Base-by-base conservation (phyloP, 2,888 invertebrate species). In the Hymenopus coronatus region DNA sequence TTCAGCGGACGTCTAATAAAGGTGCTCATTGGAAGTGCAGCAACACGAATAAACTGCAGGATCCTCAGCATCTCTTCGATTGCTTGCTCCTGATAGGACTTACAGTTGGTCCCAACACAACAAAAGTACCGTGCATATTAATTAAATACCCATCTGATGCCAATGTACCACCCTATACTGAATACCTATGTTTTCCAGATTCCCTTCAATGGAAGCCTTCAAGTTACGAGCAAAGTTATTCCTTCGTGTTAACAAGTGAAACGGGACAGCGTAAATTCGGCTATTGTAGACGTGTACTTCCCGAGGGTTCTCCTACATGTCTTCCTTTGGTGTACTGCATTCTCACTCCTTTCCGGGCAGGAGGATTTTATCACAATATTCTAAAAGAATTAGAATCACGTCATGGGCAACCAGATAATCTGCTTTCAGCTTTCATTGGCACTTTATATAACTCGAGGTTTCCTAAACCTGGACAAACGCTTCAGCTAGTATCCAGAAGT, bases 301-400 rank as follows among this genome's bases (percentile, higher is more conserved):
- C 97, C 1, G 97, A 97, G 93, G 96, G 96, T 85, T 96, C 96
- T 2, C 94, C 95, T 0, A 94, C 95, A 2, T 96, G 96, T 92
- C 94, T 97, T 7, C 97, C 97, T 0, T 94, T 97, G 28, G 97
- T 97, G 81, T 97, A 97, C 91, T 97, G 97, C 92, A 94, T 97
- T n/a, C 95, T 97, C 82, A 96, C 96, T 84, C 95, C 95, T 90
- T 95, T 96, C 90, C 95, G 96, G 91, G 96, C 97, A 0, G 96
- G 96, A 28, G 95, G 96, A 12, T 96, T 97, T 93, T 97, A 97
- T 92, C 96, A 95, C 91, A 96, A 96, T 94, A 94, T 97, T 1
- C 93, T 97, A 86, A 94, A 95, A 92, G 97, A 97, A 92, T 94
- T 97, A 25, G 97, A 97, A 93, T 95, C 95, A 20, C 95, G 96